Base-by-base conservation (phyloP, 1,140 invertebrate species). In the Ericerus pela region DNA sequence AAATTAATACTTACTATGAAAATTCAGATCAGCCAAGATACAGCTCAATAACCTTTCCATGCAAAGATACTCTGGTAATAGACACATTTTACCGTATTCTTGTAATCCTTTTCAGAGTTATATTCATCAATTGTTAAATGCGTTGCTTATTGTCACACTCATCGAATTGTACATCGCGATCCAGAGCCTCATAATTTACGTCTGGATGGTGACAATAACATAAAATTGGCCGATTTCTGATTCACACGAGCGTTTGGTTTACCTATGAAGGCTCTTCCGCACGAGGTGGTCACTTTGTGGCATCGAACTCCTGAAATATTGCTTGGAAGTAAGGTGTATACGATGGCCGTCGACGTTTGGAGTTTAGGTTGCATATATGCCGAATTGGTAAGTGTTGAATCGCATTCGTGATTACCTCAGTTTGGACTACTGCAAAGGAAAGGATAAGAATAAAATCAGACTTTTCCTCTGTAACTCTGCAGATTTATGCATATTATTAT, bases 211-310 rank as follows among this genome's bases (percentile, higher is more conserved):
- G 72, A 77, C 62, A 88, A 88, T 5, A 75, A 79, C 61, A 86
- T 94, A 55, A 93, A 94, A 73, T 67, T 95, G 38, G 89, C 88
- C 1, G 90, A 95, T 74, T 94, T 95, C 73, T 90, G 90, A 26
- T 70, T 93, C 36, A 88, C 88, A 1, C 73, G 90, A 57, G 79
- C 81, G 4, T 91, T 92, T 70, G 80, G 79, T 36, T 70, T 94
- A 24, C 91, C 90, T 6, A 77, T 91, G 56, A 73, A 85, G 41
- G 80, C 80, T 2, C 94, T 90, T 64, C 94, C 90, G 0, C 89
- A 94, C 69, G 90, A 96, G 74, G 92, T 97, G 8, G 84, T 97
- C 0, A 97, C 94, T 5, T 74, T 98, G 41, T 97, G 93, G 93
- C 97, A 98, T 72, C 75, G 93, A 62, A 87, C 94, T 4, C 94